Conservation (phyloP, 2,113 vertebrate species). For the Misgurnus mizolepis region DNA sequence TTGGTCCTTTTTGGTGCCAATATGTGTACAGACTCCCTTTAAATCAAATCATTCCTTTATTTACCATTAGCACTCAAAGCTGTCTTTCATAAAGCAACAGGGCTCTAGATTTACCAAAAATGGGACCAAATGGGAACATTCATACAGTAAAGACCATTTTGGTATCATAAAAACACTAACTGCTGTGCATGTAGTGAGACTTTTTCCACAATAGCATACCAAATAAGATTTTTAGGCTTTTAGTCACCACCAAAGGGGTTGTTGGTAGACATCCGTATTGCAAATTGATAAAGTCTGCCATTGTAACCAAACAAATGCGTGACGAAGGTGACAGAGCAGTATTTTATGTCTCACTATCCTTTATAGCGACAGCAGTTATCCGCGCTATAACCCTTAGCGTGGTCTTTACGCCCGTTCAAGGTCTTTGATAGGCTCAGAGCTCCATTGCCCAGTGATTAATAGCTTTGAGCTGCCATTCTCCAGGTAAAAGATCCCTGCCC, state of each 20-base stretch:
- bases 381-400: conserved; percentile 7
- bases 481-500: conserved; percentile 66
- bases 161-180: background rate
- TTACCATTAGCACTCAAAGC: conserved; percentile 70
- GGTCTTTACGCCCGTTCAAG: conserved; percentile 22
- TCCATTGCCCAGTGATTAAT: conserved; percentile 67
- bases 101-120: conserved; percentile 10
- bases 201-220: conserved; percentile 47
- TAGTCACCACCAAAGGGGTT: conserved; percentile 71
- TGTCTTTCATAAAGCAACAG: conserved; percentile 56
- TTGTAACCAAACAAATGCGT: conserved; percentile 70
- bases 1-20: conserved; percentile 77
- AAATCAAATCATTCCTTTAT: conserved; percentile 70
- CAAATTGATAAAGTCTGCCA: conserved; percentile 58
- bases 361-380: background rate
- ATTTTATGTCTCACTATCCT: background rate
- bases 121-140: background rate
- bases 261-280: conserved; percentile 63
- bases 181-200: conserved; percentile 25
- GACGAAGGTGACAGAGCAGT: background rate
- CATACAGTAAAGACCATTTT: background rate
- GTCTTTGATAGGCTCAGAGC: conserved; percentile 57
- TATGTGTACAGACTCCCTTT: conserved; percentile 74
- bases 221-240: conserved; percentile 58
- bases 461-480: conserved; percentile 68